Evolutionary conservation across 1,140 invertebrate species (phyloP), one percentile per base, ranked within the genome.

Genomic region (Prorops nasuta): DNA sequence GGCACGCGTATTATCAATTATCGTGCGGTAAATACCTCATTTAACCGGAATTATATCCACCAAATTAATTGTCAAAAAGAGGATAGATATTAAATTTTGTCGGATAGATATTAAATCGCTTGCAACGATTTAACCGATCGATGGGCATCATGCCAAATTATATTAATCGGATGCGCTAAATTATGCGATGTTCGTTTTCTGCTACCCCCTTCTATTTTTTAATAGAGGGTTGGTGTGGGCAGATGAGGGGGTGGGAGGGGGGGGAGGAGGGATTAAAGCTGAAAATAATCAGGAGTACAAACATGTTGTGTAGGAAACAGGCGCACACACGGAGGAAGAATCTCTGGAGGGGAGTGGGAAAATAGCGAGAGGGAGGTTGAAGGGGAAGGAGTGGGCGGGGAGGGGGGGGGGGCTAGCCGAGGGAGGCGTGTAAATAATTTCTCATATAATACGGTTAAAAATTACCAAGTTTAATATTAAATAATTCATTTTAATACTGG

Each of bases 401-500:
- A 43, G 58, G 47, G 51, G 32, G 51, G 45, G 36, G 37, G 40
- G 55, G 49, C 20, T 56, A 49, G 49, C 60, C 56, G 62, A 71
- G 70, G 60, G 65, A 56, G 66, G 61, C 63, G 58, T 58, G 66
- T 76, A 69, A 77, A 77, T 76, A 74, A 77, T 76, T 72, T 67
- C 65, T 64, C 59, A 69, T 70, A 74, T 72, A 71, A 72, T 73
- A 69, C 60, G 68, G 68, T 76, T 74, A 75, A 74, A 77, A 75
- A 77, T 76, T 75, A 71, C 72, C 67, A 73, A 75, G 74, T 75
- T 77, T 75, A 76, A 76, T 74, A 75, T 74, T 76, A 74, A 75
- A 77, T 76, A 76, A 77, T 76, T 77, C 64, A 77, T 76, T 76
- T 76, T 73, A 76, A 76, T 77, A 76, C 71, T 51, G 63, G 67